Evolutionary conservation across 2,888 invertebrate genomes (phyloP).

Genomic region (Drosophila anomelani): DNA sequence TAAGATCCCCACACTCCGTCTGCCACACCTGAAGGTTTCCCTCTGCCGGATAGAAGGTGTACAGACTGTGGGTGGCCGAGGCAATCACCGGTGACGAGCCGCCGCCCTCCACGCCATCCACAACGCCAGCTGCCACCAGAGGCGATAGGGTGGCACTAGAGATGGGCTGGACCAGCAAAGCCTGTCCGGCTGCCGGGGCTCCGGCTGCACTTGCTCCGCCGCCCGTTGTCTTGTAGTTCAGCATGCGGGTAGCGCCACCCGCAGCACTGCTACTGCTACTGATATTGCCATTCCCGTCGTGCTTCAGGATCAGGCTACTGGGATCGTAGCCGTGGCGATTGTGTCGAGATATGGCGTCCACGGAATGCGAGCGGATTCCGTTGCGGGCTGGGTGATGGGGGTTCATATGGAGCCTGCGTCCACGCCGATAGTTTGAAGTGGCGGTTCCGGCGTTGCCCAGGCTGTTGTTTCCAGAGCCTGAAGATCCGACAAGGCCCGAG

Average conservation of each 20-base stretch:
- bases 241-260: constrained; percentile 72
- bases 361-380: constrained; percentile 83
- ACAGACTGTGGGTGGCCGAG: constrained; percentile 84
- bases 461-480: constrained; percentile 43
- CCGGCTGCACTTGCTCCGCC: constrained; percentile 44
- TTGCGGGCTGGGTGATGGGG: constrained; percentile 52
- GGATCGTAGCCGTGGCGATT: constrained; percentile 78
- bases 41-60: constrained; percentile 85
- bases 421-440: constrained; percentile 77
- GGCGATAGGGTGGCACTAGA: constrained; percentile 81
- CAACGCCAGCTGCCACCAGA: constrained; percentile 72
- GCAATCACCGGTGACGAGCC: constrained; percentile 83
- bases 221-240: constrained; percentile 79
- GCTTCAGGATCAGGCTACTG: constrained; percentile 81
- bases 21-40: constrained; percentile 85
- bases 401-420: constrained; percentile 63
- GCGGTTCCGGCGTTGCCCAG: constrained; percentile 36
- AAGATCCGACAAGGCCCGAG: constrained; percentile 45
- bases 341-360: constrained; percentile 84
- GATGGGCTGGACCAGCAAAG: constrained; percentile 82
- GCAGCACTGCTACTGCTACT: constrained; percentile 58
- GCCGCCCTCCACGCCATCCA: constrained; percentile 73
- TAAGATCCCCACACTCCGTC: constrained; percentile 84
- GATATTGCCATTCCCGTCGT: constrained; percentile 78
- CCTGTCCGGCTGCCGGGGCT: constrained; percentile 70